Base-by-base conservation (phyloP, 2,888 invertebrate genomes). In the Geotrupes spiniger region DNA sequence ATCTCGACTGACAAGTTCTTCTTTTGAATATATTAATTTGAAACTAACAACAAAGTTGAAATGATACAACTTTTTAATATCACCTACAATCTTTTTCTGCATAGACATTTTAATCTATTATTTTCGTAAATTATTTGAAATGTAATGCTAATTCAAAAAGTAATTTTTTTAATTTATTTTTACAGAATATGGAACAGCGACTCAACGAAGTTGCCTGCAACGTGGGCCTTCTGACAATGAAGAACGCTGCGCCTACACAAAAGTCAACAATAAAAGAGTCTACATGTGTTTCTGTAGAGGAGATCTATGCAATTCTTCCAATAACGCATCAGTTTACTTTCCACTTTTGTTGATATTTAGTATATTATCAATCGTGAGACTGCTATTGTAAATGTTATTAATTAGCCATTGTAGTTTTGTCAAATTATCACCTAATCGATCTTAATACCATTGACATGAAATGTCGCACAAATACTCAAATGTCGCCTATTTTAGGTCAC, bases 201-300 rank as follows among this genome's bases (percentile, higher is more conserved):
- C 91, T 2, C 89, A 94, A 71, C 78, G 94, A 53, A 83, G 89
- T 77, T 94, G 94, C 63, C 78, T 94, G 0, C 91, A 90, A 67
- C 77, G 91, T 50, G 87, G 92, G 0, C 93, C 93, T 2, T 87
- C 89, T 45, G 94, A 94, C 66, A 84, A 84, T 58, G 91, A 92
- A 72, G 92, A 93, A 70, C 77, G 94, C 36, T 94, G 94, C 70
- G 92, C 91, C 0, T 87, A 89, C 62, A 92, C 92, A 0, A 78
- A 85, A 64, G 87, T 87, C 79, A 87, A 88, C 63, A 83, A 86
- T 63, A 85, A 84, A 63, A 87, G 85, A 66, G 92, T 93, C 0
- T 86, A 85, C 65, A 90, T 93, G 87, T 94, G 94, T 66, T 90
- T 94, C 67, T 94, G 94, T 64, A 83, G 81, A 61, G 94, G 94